A percentile compares a stretch with the other conserved stretches of the same genome.
Conservation (phyloP, 2,888 invertebrate genomes). For the Seira musarum region DNA sequence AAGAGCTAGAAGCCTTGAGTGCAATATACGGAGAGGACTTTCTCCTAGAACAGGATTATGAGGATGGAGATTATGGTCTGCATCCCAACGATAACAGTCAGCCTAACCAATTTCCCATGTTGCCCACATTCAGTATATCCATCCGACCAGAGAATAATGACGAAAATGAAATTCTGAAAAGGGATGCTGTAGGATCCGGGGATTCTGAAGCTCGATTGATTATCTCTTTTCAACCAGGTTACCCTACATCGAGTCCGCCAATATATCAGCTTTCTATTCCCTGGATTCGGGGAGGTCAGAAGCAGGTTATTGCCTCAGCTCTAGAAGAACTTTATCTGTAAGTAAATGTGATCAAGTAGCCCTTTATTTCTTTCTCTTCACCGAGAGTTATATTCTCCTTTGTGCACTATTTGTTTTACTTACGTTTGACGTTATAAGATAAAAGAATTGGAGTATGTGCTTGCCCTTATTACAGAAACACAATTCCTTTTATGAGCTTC, state of each 20-base stretch:
- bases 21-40: constrained; percentile 83
- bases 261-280: constrained; percentile 82
- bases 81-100: neutral
- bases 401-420: neutral
- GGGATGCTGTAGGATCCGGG: neutral
- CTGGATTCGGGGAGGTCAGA: constrained; percentile 78
- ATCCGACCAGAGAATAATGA: constrained; percentile 72
- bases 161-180: constrained; percentile 72
- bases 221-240: constrained; percentile 78
- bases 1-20: constrained; percentile 82
- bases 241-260: constrained; percentile 80
- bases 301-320: constrained; percentile 75
- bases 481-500: neutral
- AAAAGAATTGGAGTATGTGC: neutral
- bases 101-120: neutral
- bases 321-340: constrained; percentile 81
- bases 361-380: constrained; percentile 9
- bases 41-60: constrained; percentile 74
- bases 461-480: neutral
- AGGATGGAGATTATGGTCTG: constrained; percentile 66
- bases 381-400: neutral
- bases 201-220: constrained; percentile 76
- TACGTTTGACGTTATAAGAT: neutral
- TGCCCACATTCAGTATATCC: constrained; percentile 74
- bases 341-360: constrained; percentile 71